Conservation (phyloP, 2,888 invertebrate genomes). For the Conops quadrifasciatus region DNA sequence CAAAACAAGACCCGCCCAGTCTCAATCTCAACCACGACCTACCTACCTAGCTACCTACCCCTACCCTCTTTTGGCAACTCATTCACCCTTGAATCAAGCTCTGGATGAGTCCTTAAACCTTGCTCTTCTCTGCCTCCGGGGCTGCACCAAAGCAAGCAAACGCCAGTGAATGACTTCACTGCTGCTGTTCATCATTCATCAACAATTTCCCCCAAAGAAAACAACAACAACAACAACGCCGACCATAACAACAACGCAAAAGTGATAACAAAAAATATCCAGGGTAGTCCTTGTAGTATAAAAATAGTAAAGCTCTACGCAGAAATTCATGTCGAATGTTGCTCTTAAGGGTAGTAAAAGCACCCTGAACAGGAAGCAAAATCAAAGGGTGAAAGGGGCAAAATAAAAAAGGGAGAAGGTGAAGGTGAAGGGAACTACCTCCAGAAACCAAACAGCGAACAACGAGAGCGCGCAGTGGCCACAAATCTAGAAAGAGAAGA, state of each 20-base stretch:
- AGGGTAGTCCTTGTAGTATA: constrained; percentile 22
- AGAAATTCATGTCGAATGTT: too few relatives aligned
- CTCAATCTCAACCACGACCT: background rate
- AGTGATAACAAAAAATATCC: constrained; percentile 15
- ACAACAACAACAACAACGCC: constrained; percentile 4
- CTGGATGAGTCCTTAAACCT: too few relatives aligned
- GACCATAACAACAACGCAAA: constrained; percentile 12
- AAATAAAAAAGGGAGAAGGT: background rate
- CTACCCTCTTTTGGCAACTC: background rate
- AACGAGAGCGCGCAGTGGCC: constrained; percentile 6
- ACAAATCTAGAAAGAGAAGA: background rate
- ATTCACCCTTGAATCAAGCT: background rate
- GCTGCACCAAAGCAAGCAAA: too few relatives aligned
- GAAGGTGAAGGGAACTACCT: background rate
- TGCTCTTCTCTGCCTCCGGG: too few relatives aligned
- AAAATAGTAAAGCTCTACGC: constrained; percentile 13
- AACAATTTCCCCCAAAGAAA: background rate
- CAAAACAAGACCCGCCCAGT: background rate
- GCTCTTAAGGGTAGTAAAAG: constrained; percentile 5
- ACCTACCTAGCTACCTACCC: background rate
- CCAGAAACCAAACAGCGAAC: background rate
- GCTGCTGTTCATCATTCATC: too few relatives aligned
- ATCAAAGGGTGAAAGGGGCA: background rate
- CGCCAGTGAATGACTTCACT: too few relatives aligned
- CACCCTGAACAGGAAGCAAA: background rate